Base-by-base conservation (phyloP, 2,797 vertebrate genomes). In the Paramormyrops hopkinsi region DNA sequence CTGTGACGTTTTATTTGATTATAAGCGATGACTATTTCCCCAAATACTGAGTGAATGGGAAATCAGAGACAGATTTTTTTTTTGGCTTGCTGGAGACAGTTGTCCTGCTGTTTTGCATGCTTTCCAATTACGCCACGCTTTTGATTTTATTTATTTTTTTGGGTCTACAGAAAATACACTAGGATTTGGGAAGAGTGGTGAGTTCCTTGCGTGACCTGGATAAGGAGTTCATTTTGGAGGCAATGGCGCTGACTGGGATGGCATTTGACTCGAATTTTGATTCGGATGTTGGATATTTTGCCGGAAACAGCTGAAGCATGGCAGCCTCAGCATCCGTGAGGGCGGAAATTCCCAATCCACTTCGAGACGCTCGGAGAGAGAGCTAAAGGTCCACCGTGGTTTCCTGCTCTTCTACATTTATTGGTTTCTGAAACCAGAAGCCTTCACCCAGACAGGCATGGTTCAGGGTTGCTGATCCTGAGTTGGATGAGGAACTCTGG, bases 111-210 rank as follows among this genome's bases (percentile, higher is more conserved):
- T 87, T 87, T 73, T 76, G 37, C 88, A 88, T 91, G 86, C 87
- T 91, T 91, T 90, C 92, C 90, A 92, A 90, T 90, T 91, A 91
- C 83, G 53, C 86, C 22, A 86, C 69, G 76, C 89, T 56, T 83
- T 90, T 88, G 73, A 50, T 73, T 54, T 62, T 89, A 54, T 54
- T 73, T 85, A 37, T 54, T 53, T 82, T 44, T 89, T 56, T 8
- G 53, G 76, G 29, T 88, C 29, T 48, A 46, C 8, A 33, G 25
- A 69, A 51, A 76, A 54, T 46, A 41, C 37, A 51, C 59, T 25
- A 14, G 37, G 85, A 82, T 44, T 25, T 9, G 5, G 46, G 37
- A 79, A 11, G 14, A 51, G 37, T 14, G 12, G 37, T 7, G 17
- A 50, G 29, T 51, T 89, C 53, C 29, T 79, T 85, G 9, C 22